Percentiles rank a stretch among this genome's conserved stretches.
These are phyloP conservation scores for Strigamia maritima DNA, from an alignment of 2,888 invertebrate genomes.

Conservation along the genomic window DNA sequence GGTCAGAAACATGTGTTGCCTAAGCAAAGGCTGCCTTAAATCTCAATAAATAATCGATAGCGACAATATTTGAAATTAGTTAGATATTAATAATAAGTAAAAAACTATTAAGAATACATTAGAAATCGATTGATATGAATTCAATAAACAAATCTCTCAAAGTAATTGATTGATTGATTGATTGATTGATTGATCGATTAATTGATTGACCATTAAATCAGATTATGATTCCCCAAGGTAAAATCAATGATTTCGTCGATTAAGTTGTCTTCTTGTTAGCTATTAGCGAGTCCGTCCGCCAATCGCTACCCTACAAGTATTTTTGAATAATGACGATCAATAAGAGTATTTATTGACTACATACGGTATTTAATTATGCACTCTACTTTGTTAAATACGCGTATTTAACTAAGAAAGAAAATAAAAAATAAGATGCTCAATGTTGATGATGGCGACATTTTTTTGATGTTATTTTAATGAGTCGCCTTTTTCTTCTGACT, in stretches of 20 bases:
- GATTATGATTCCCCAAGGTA: neutral
- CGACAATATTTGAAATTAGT: neutral
- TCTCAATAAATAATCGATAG: constrained; percentile 5
- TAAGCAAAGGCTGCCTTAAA: constrained; percentile 6
- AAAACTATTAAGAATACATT: neutral
- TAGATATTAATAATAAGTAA: too few species aligned
- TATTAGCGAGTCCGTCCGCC: constrained; percentile 27
- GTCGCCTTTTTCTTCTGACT: neutral
- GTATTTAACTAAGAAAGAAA: neutral
- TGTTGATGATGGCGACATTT: constrained; percentile 2
- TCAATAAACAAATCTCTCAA: neutral
- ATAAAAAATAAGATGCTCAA: neutral
- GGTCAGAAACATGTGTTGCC: neutral
- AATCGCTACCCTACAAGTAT: constrained; percentile 17
- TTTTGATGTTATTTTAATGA: neutral
- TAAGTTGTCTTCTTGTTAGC: constrained; percentile 1
- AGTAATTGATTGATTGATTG: neutral
- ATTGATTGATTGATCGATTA: too few species aligned
- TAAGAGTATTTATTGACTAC: neutral
- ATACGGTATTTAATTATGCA: neutral
- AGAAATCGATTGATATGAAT: neutral
- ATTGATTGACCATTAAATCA: neutral
- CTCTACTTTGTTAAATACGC: neutral
- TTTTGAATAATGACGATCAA: neutral
- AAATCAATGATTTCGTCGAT: constrained; percentile 2